Base-by-base conservation (phyloP, 1,140 invertebrate genomes). In the Aphis craccivora region DNA sequence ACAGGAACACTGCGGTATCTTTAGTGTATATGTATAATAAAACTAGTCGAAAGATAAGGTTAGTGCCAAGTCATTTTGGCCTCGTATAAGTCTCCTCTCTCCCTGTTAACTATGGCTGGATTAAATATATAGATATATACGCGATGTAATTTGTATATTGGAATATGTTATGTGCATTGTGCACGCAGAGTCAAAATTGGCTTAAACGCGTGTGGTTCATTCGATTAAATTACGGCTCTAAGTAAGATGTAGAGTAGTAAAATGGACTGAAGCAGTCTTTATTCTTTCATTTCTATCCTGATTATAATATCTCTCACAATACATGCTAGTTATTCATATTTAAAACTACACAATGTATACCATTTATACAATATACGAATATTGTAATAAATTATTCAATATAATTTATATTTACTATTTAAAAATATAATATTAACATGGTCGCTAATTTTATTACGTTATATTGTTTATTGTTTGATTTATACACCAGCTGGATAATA, bases 131-230 rank as follows among this genome's bases (percentile, higher is more conserved):
- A n/a, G 25, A 40, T 90, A 37, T 67, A 37, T 43, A 43, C 40
- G 60, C 35, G 43, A 23, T 35, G 89, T 90, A 90, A 90, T 90
- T 60, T 90, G 67, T 90, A 90, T 90, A 90, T 90, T 20, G 37
- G 89, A 90, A 43, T 90, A 90, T 67, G n/a, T 67, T 67, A n/a
- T 55, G 89, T 43, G 89, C 30, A 88, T 30, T 55, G 89, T 43
- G 89, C 30, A 88, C 43, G 48, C n/a, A n/a, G 14, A 67, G 60
- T 67, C 60, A 37, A 45, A 90, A 90, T 90, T 90, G 89, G 89
- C 89, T 90, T 90, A 25, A 37, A 89, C 53, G 60, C 60, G 60
- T 4, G 60, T 67, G 55, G 37, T 90, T 90, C 53, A 90, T 55
- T 90, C 89, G 89, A 90, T 90, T 90, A 40, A 67, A 90, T 35